phyloP scores from a whole-genome alignment of 1,140 invertebrate genomes.

The Diorhabda carinulata region DNA sequence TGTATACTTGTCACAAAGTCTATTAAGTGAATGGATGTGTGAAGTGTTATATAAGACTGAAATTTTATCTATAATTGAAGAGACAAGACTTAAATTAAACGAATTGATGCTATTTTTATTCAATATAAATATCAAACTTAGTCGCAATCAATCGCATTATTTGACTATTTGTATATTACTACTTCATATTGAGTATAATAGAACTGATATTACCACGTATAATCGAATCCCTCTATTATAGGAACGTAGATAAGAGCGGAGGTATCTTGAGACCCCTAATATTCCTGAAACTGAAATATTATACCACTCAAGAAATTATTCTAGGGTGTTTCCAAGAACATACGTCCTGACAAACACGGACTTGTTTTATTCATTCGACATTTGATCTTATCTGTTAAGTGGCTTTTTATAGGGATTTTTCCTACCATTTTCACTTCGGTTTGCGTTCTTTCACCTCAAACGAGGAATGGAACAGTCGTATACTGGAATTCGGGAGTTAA shows the following conservation, averaged over 20 bases:
- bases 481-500: conserved; percentile 9
- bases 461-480: neutral
- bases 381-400: conserved; percentile 32
- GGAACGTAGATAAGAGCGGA: conserved; percentile 18
- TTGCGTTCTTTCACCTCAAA: conserved; percentile 13
- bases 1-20: too few species aligned
- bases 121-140: too few species aligned
- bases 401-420: conserved; percentile 29
- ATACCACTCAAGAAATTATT: conserved; percentile 31
- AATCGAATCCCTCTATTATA: conserved; percentile 5
- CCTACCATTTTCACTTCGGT: conserved; percentile 15
- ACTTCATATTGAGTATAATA: too few species aligned
- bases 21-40: too few species aligned
- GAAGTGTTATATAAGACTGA: too few species aligned
- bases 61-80: too few species aligned
- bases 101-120: too few species aligned
- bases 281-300: conserved; percentile 19
- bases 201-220: too few species aligned
- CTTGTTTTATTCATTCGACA: conserved; percentile 30
- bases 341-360: conserved; percentile 30
- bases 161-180: too few species aligned
- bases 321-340: conserved; percentile 24
- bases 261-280: conserved; percentile 22
- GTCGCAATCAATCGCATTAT: too few species aligned
- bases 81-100: too few species aligned